Base-by-base conservation (phyloP, 2,113 vertebrate species). In the Scomber japonicus region DNA sequence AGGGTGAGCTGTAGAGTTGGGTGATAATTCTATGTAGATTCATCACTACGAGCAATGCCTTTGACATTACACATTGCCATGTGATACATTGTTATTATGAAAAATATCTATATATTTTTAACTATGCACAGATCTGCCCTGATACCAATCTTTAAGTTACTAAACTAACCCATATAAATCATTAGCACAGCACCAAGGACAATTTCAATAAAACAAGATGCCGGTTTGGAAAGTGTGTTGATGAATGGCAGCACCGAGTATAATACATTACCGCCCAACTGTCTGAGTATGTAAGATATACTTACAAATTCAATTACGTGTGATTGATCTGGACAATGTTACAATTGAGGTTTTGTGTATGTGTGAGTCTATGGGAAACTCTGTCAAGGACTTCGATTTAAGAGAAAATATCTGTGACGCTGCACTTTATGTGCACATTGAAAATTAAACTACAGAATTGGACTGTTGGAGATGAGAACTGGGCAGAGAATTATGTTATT, bases 131-230 rank as follows among this genome's bases (percentile, higher is more conserved):
- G 7, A 40, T 40, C 35, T 40, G 7, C 35, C 2, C 35, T 9
- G 35, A 40, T 40, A 40, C 35, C 35, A 40, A 40, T 40, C 35
- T 9, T 40, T 40, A 40, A 9, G 7, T 40, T 40, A 2, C 35
- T 40, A 40, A 55, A 35, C 48, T 35, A 59, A 66, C 46, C 4
- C 11, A 46, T 31, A n/a, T 61, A 56, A 74, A 68, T 81, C 55
- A 68, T 62, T 74, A 68, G 24, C 27, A 49, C n/a, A 13, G 21
- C 59, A 53, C 19, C 45, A 61, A 67, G 13, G 62, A 60, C 14
- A 40, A 31, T 61, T 73, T 73, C 73, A 60, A 73, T 73, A 80
- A 66, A 80, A 31, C 35, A 16, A 35, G n/a, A 46, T 49, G 24
- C 12, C 61, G 12, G 7, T 61, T 51, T 44, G 57, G 12, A 71